Base-by-base conservation (phyloP, 2,797 vertebrate genomes). In the Knipowitschia caucasica region DNA sequence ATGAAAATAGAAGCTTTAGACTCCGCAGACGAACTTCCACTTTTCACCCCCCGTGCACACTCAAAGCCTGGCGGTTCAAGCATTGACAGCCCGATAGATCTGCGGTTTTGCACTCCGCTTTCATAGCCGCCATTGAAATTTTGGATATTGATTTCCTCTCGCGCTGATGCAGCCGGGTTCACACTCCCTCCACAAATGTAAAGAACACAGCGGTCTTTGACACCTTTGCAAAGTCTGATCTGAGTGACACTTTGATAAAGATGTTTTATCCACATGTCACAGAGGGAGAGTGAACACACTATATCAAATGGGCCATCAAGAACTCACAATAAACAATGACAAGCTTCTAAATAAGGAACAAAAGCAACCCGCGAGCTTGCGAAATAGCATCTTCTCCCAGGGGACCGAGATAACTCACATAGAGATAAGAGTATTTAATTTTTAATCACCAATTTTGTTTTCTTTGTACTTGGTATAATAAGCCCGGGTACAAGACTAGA, bases 351-450 rank as follows among this genome's bases (percentile, higher is more conserved):
- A 92, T 89, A 82, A 71, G 84, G 86, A 92, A 89, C 86, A 90
- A 90, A 90, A 90, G 88, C 82, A 66, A 76, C 84, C 83, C 82
- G 74, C 83, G 78, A 89, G 87, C 84, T 82, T 74, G 83, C 80
- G 87, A 86, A 90, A 91, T 84, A 89, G 86, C 84, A 86, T 88
- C 86, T 75, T 82, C 82, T 86, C 90, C 85, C 86, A 68, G 72
- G 82, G 86, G 89, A 90, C 82, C 26, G 65, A 79, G 60, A 86
- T 91, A 90, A 90, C 87, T 87, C 87, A 67, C 78, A 73, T 81
- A 86, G 80, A 89, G 86, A 92, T 88, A 91, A 88, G 84, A 84
- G 80, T 86, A 85, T 88, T 91, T 89, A 86, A 92, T 90, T 91
- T 89, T 89, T 91, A 90, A 92, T 91, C 87, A 89, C 67, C 80